Evolutionary conservation across 2,888 invertebrate genomes (phyloP).

Genomic region (Tholera decimalis): DNA sequence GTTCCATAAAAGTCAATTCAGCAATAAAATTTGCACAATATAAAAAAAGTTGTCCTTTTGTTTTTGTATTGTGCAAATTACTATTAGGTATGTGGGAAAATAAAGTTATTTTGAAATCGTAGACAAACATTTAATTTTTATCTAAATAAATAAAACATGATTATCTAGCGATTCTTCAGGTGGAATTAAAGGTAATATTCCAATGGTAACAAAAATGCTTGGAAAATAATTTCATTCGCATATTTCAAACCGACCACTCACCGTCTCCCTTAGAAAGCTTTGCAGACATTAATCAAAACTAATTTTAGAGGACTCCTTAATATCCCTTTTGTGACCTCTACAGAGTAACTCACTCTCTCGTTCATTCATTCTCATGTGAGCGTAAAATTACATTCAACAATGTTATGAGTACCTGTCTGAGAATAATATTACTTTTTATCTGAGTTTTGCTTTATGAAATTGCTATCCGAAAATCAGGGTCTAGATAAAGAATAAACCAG

Average conservation of each 20-base stretch:
- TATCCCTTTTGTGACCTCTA: constrained; percentile 54
- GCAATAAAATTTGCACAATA: too few relatives aligned
- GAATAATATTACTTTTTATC: constrained; percentile 16
- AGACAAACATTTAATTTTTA: too few relatives aligned
- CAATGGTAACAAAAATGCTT: neutral
- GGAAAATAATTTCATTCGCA: constrained; percentile 11
- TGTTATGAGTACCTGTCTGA: constrained; percentile 7
- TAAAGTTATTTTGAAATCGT: too few relatives aligned
- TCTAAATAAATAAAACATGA: too few relatives aligned
- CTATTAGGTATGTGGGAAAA: too few relatives aligned
- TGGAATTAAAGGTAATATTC: too few relatives aligned
- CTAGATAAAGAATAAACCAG: neutral
- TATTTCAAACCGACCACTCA: neutral
- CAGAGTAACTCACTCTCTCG: constrained; percentile 40
- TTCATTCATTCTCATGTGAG: constrained; percentile 42
- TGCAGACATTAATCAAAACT: constrained; percentile 41
- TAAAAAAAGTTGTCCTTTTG: too few relatives aligned
- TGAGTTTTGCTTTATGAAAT: constrained; percentile 5
- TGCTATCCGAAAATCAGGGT: constrained; percentile 3
- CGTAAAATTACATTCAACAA: constrained; percentile 39
- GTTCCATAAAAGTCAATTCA: too few relatives aligned
- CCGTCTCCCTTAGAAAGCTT: constrained; percentile 17
- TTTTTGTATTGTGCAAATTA: too few relatives aligned
- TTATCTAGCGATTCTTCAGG: too few relatives aligned
- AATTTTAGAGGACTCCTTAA: constrained; percentile 41